phyloP scores from a whole-genome alignment of 1,140 invertebrate genomes.

The Pogonognathellus flavescens region DNA sequence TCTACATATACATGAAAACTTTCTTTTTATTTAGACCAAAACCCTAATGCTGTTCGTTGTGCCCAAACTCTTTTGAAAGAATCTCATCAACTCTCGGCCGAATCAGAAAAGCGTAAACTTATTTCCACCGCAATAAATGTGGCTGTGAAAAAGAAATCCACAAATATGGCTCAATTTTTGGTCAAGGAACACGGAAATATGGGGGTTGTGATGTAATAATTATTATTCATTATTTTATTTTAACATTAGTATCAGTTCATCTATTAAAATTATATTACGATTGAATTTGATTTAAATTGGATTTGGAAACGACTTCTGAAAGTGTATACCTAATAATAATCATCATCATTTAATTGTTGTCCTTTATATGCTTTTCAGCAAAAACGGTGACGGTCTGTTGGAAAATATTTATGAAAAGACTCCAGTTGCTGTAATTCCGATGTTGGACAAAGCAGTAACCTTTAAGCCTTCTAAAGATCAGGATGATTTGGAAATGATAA shows the following conservation, averaged over 20 bases:
- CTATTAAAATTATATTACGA: no score
- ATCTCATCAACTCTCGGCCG: not conserved
- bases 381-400: not conserved
- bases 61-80: not conserved
- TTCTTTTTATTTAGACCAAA: not conserved
- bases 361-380: no score
- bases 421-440: not conserved
- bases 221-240: no score
- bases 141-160: not conserved
- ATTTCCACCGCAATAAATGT: not conserved
- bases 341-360: no score
- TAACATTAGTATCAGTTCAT: no score
- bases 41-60: not conserved
- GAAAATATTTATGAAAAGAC: constrained; percentile 17
- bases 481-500: constrained; percentile 4
- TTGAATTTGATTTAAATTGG: no score
- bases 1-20: not conserved
- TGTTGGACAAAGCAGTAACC: constrained; percentile 1
- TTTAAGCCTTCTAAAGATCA: not conserved
- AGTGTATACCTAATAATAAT: no score
- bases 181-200: not conserved
- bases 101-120: not conserved
- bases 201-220: no score
- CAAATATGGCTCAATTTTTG: not conserved
- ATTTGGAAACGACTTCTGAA: no score